phyloP scores from a whole-genome alignment of 2,113 vertebrate genomes.

The Clarias magur region DNA sequence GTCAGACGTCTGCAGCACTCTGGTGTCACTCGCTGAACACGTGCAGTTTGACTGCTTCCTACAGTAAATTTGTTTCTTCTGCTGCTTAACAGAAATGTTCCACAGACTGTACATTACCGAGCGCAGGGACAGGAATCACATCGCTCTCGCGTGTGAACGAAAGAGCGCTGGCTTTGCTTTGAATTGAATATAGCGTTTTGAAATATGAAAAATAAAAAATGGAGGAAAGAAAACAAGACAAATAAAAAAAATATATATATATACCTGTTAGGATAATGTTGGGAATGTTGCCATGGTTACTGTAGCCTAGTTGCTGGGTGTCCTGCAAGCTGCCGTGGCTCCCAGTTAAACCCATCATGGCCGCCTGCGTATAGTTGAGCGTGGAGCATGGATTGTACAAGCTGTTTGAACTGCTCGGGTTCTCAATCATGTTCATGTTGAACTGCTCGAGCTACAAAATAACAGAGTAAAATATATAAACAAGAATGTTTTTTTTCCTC shows the following conservation, averaged over 20 bases:
- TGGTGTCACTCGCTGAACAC: too few species aligned
- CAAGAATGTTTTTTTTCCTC: not conserved
- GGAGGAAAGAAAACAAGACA: not conserved
- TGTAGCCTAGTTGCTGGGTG: constrained; percentile 83
- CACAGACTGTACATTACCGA: too few species aligned
- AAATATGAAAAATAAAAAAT: too few species aligned
- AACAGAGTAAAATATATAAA: not conserved
- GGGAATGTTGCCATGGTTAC: constrained; percentile 91
- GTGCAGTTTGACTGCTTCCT: too few species aligned
- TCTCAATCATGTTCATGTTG: constrained; percentile 99
- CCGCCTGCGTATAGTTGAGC: constrained; percentile 95
- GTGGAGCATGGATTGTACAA: constrained; percentile 92
- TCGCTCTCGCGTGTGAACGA: too few species aligned
- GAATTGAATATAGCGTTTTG: too few species aligned
- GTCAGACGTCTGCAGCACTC: too few species aligned
- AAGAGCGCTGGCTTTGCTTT: too few species aligned
- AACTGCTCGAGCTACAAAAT: constrained; percentile 90
- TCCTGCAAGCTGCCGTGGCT: constrained; percentile 86
- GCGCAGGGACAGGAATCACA: too few species aligned
- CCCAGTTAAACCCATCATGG: constrained; percentile 95
- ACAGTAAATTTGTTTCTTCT: too few species aligned
- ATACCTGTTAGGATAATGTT: constrained; percentile 98
- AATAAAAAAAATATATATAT: not conserved
- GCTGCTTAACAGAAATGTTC: too few species aligned
- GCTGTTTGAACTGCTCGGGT: constrained; percentile 86